Evolutionary conservation across 1,140 invertebrate species (phyloP), one percentile per base, ranked within the genome.

Genomic region (Lepidurus couesii): DNA sequence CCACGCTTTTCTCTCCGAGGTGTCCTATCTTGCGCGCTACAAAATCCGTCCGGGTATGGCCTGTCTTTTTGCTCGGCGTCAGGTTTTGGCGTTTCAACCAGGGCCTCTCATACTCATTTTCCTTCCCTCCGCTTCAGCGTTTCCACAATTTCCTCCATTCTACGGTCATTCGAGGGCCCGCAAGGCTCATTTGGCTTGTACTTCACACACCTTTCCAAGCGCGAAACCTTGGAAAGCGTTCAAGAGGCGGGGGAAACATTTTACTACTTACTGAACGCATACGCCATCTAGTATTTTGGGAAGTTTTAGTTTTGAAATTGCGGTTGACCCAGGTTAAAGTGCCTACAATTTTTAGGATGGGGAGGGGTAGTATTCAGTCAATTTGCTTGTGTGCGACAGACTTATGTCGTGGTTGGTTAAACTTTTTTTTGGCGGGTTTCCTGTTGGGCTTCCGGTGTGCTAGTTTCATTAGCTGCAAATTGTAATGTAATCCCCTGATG

Each of bases 181-280:
- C 53, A 21, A 16, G 53, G 53, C 53, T 9, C 53, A 65, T 65
- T 65, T 16, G 9, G 53, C 9, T 65, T 65, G 16, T 21, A 13
- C 53, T 65, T 65, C 13, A 21, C 53, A 65, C 21, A 16, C 6
- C 53, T 65, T 65, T 65, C 13, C 53, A 21, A 13, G 53, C 53
- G 21, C 53, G 53, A 65, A 65, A 65, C 53, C 53, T 65, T 65
- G 53, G 53, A 65, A 65, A 65, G 53, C 16, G 53, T 21, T n/a
- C 13, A 47, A 10, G 16, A 5, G 16, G 3, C 10, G 45, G 45
- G 16, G 16, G 4, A 47, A 1, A 47, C 1, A 47, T 47, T 47
- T 47, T 47, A 47, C 10, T 10, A 21, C 6, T 13, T 21, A 21
- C 5, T 4, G 10, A 6, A 16, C 45, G 10, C 45, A 47, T 11